Conservation (phyloP, 2,888 invertebrate species). For the Napeogenes sylphis region DNA sequence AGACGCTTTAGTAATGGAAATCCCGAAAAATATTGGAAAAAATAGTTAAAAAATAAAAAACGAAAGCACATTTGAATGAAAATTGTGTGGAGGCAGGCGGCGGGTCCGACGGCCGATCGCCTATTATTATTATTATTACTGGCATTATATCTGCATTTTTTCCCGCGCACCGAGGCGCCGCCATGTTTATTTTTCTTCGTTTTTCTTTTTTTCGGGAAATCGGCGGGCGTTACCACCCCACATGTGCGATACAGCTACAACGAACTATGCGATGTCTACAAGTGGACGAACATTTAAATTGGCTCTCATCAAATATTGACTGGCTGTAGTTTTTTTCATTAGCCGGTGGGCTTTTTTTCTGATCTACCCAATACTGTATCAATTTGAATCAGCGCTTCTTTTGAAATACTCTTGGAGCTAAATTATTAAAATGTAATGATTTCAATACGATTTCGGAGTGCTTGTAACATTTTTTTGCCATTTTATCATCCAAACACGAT, state of each 20-base stretch:
- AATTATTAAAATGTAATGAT: constrained; percentile 29
- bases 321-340: constrained; percentile 75
- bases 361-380: constrained; percentile 50
- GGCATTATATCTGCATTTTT: constrained; percentile 77
- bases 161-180: constrained; percentile 63
- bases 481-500: neutral
- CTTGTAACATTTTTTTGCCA: neutral
- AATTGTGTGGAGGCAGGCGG: constrained; percentile 70
- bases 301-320: constrained; percentile 78
- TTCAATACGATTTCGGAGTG: constrained; percentile 23
- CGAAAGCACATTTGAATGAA: constrained; percentile 74
- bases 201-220: constrained; percentile 70
- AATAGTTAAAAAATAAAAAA: constrained; percentile 54
- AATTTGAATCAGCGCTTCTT: constrained; percentile 56
- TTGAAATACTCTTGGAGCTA: constrained; percentile 42
- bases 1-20: constrained; percentile 72
- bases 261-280: constrained; percentile 77
- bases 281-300: constrained; percentile 77
- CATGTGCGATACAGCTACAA: constrained; percentile 48
- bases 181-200: constrained; percentile 72
- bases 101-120: constrained; percentile 61
- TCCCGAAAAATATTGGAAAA: constrained; percentile 72
- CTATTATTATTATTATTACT: constrained; percentile 78
- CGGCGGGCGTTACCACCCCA: constrained; percentile 57
- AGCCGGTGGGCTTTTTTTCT: constrained; percentile 66